Evolutionary conservation across 1,140 invertebrate species (phyloP).

Genomic region (Ceratina calcarata): DNA sequence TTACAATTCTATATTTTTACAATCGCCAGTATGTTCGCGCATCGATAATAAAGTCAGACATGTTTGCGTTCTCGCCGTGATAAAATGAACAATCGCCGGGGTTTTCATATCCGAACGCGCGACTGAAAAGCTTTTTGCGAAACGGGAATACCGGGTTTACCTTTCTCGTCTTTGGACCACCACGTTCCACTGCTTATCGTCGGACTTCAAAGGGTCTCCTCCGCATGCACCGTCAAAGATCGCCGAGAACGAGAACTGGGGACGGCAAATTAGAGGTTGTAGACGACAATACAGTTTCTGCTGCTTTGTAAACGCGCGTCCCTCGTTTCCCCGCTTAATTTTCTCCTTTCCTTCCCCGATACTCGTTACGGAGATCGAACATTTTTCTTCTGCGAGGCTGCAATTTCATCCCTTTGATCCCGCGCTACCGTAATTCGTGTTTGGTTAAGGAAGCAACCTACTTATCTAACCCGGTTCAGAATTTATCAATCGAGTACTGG

Average conservation of each 20-base stretch:
- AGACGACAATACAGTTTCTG: slow-evolving; percentile 20
- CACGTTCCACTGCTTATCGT: background rate
- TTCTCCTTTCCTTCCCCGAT: background rate
- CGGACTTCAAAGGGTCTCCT: slow-evolving; percentile 19
- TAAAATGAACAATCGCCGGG: background rate
- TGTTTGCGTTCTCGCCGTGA: background rate
- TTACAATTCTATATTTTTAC: no score
- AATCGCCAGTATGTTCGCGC: no score
- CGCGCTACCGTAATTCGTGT: no score
- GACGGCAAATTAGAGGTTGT: slow-evolving; percentile 47
- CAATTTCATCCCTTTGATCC: background rate
- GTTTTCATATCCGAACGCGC: background rate
- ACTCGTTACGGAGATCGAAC: slow-evolving; percentile 2
- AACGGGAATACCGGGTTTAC: background rate
- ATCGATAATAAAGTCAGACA: background rate
- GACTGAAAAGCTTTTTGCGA: background rate
- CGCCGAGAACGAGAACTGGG: slow-evolving; percentile 29
- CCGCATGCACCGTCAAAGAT: slow-evolving; percentile 28
- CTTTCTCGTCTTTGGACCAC: background rate
- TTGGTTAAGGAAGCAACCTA: no score
- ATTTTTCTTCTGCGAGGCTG: background rate
- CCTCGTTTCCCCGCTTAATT: background rate
- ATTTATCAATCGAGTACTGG: no score
- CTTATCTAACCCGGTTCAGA: no score
- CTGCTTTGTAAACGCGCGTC: background rate